These are phyloP conservation scores for Pseudorasbora parva DNA, from an alignment of 2,113 vertebrate genomes.

Conservation along the genomic window DNA sequence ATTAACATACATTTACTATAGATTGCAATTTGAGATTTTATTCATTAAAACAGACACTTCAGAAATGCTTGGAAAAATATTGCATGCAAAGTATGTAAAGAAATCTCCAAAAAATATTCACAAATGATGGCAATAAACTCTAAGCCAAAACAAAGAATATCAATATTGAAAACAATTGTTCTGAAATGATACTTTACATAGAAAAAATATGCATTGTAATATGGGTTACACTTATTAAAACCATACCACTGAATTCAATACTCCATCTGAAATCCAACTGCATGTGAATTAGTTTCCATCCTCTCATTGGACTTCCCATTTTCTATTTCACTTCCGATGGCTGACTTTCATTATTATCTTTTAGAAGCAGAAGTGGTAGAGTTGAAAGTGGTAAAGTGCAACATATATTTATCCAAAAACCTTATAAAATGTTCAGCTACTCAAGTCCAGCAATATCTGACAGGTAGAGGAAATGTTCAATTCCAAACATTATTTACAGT, in stretches of 20 bases:
- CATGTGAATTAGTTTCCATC: not conserved
- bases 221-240: not conserved
- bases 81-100: not conserved
- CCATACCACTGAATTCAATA: not conserved
- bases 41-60: not conserved
- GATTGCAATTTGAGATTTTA: not conserved
- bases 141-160: not conserved
- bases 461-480: not conserved
- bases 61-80: not conserved
- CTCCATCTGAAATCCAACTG: not conserved
- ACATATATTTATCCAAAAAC: not conserved
- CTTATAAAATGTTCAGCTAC: not conserved
- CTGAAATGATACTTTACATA: not conserved
- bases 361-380: not conserved
- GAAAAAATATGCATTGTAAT: not conserved
- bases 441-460: constrained; percentile 1
- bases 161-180: not conserved
- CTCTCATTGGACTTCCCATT: not conserved
- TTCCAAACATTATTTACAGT: not conserved
- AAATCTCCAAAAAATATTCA: not conserved
- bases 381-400: not conserved
- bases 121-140: not conserved
- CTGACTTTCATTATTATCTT: not conserved
- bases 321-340: constrained; percentile 15
- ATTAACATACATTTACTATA: not conserved